Conservation (phyloP, 2,113 vertebrate genomes). For the Antidorcas marsupialis region DNA sequence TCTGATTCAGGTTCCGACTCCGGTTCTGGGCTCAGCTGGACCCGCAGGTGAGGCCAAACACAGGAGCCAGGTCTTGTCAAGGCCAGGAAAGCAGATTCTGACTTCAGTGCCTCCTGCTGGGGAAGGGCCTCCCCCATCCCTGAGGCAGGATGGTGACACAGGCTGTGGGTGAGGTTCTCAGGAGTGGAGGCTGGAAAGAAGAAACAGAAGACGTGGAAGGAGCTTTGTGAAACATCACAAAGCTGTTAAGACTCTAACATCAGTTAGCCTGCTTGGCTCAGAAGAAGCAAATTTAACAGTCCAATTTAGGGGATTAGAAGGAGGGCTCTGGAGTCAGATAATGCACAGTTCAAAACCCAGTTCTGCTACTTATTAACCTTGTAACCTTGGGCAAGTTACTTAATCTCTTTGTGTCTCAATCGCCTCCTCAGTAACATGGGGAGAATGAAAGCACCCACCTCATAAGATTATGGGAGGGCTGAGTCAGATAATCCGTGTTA, state of each 20-base stretch:
- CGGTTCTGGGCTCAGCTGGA: neutral
- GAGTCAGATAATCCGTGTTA: neutral
- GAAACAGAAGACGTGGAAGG: neutral
- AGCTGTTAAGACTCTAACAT: neutral
- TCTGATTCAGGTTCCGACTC: neutral
- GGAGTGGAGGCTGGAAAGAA: neutral
- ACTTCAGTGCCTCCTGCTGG: neutral
- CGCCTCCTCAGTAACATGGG: neutral
- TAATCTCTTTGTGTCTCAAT: neutral
- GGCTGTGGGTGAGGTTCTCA: neutral
- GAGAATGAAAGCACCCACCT: neutral
- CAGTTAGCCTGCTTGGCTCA: neutral
- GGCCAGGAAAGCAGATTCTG: neutral
- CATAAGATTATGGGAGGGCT: neutral
- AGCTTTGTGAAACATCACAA: neutral
- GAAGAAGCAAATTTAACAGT: neutral
- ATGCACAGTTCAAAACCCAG: neutral
- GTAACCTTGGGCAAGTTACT: neutral
- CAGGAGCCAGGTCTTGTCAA: neutral
- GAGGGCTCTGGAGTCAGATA: neutral
- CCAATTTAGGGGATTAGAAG: slow-evolving; percentile 1
- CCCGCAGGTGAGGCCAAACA: neutral
- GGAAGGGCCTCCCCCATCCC: neutral
- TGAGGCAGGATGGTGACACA: neutral
- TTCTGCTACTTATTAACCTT: neutral